phyloP scores from a whole-genome alignment of 1,140 invertebrate species.

The Drosophila mauritiana region DNA sequence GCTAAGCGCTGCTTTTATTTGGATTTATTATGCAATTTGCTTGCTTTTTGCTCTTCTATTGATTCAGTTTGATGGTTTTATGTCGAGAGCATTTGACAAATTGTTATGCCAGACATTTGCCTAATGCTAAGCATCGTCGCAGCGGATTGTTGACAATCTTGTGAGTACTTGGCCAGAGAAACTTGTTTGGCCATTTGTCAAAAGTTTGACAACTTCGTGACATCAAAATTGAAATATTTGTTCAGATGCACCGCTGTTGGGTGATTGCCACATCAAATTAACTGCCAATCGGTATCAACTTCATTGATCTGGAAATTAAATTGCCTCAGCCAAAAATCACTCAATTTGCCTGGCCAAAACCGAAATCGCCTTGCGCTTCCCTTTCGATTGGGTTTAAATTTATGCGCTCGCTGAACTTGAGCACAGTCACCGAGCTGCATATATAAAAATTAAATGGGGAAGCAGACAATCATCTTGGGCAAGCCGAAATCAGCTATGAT shows the following conservation, averaged over 20 bases:
- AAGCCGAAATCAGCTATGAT: conserved; percentile 64
- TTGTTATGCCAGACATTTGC: conserved; percentile 61
- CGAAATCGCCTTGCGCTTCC: background rate
- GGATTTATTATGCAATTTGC: conserved; percentile 68
- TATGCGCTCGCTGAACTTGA: conserved; percentile 67
- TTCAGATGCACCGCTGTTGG: conserved; percentile 22
- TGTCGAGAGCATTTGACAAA: conserved; percentile 72
- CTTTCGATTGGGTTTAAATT: conserved; percentile 53
- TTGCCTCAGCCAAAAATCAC: conserved; percentile 39
- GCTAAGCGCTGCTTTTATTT: conserved; percentile 54
- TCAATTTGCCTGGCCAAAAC: conserved; percentile 26
- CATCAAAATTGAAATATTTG: conserved; percentile 46
- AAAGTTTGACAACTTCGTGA: conserved; percentile 44
- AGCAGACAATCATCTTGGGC: conserved; percentile 55
- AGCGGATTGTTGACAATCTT: conserved; percentile 39
- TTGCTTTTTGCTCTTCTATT: conserved; percentile 54
- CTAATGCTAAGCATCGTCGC: conserved; percentile 48
- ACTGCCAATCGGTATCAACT: conserved; percentile 32
- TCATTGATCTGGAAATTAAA: conserved; percentile 30
- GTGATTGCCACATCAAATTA: conserved; percentile 54
- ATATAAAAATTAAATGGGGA: conserved; percentile 41
- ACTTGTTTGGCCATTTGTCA: conserved; percentile 44
- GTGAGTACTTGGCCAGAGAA: conserved; percentile 21
- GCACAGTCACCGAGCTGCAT: conserved; percentile 23
- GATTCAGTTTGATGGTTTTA: conserved; percentile 76